Evolutionary conservation across 2,797 vertebrate species (phyloP).

Genomic region (Discoglossus pictus): DNA sequence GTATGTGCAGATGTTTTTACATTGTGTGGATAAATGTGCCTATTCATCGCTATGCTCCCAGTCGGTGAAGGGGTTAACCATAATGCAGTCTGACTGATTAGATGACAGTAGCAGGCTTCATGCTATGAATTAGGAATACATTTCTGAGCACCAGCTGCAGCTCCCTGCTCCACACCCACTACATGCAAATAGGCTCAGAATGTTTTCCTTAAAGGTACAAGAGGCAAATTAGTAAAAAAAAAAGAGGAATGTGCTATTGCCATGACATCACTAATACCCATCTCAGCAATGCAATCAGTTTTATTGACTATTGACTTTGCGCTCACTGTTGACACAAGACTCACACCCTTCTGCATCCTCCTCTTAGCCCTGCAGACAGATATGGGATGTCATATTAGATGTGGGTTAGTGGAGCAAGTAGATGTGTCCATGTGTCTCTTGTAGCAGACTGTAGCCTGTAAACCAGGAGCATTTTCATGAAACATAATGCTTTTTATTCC

Average conservation of each 20-base stretch:
- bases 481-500: slow-evolving; percentile 14
- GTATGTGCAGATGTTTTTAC: too few species aligned
- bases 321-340: slow-evolving; percentile 35
- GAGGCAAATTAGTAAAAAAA: slow-evolving; percentile 18
- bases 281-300: slow-evolving; percentile 63
- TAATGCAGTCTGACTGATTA: background rate
- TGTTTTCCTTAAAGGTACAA: slow-evolving; percentile 20
- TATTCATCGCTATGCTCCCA: too few species aligned
- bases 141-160: slow-evolving; percentile 24
- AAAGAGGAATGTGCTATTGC: slow-evolving; percentile 65
- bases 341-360: slow-evolving; percentile 15
- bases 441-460: background rate
- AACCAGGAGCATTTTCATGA: slow-evolving; percentile 16
- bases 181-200: slow-evolving; percentile 16
- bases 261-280: slow-evolving; percentile 68
- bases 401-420: background rate
- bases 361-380: slow-evolving; percentile 3
- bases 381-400: slow-evolving; percentile 25
- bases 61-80: slow-evolving; percentile 1
- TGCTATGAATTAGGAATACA: slow-evolving; percentile 5
- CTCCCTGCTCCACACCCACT: slow-evolving; percentile 9
- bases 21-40: too few species aligned
- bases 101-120: background rate
- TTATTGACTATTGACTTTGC: slow-evolving; percentile 21
- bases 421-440: background rate